Conservation (phyloP, 2,113 vertebrate species). For the Myrmecobius fasciatus region DNA sequence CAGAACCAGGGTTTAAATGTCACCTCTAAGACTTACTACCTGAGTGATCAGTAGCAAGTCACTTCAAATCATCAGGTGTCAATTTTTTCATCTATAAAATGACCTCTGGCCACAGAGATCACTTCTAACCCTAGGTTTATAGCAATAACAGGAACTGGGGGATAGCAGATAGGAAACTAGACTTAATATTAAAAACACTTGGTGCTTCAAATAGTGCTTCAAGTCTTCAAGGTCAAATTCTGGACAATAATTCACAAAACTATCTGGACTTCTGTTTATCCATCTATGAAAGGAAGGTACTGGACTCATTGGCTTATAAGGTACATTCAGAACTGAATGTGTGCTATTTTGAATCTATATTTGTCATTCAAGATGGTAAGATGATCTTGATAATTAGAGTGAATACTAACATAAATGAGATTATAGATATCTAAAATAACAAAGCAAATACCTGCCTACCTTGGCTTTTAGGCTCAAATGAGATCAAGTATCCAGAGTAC, state of each 20-base stretch:
- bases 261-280: neutral
- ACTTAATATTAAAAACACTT: neutral
- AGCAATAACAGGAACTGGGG: neutral
- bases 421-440: neutral
- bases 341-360: too few species aligned
- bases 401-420: neutral
- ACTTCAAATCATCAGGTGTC: neutral
- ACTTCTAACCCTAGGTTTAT: neutral
- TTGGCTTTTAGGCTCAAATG: neutral
- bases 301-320: too few species aligned
- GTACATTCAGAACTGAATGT: too few species aligned
- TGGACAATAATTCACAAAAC: neutral
- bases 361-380: neutral
- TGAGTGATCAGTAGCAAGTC: neutral
- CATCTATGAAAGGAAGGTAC: neutral
- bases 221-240: too few species aligned
- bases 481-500: neutral
- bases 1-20: neutral
- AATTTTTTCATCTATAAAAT: neutral
- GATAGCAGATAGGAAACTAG: neutral
- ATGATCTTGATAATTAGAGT: neutral
- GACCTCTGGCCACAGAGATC: neutral
- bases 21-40: neutral
- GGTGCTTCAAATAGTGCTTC: neutral
- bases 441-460: neutral